A percentile compares a stretch with the other conserved stretches of the same genome.
These are phyloP conservation scores for Antheraea mylitta DNA, from an alignment of 1,140 invertebrate species.

Conservation along the genomic window DNA sequence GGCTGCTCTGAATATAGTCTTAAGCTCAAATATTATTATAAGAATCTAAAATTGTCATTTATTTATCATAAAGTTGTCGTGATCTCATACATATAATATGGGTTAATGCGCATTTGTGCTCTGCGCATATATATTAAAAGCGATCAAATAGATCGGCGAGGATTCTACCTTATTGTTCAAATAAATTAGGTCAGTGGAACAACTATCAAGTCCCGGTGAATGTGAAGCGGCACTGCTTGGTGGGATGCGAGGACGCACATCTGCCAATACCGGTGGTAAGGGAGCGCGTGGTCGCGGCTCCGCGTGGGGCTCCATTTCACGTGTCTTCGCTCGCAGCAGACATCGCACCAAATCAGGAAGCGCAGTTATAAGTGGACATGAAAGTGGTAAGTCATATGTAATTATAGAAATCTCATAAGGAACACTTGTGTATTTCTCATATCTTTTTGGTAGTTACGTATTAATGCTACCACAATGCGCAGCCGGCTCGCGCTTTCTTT, in stretches of 20 bases:
- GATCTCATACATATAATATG: too few species aligned
- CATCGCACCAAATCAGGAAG: constrained; percentile 86
- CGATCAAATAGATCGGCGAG: too few species aligned
- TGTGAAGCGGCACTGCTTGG: constrained; percentile 74
- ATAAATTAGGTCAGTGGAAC: constrained; percentile 85
- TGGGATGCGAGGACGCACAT: constrained; percentile 53
- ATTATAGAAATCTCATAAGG: neutral
- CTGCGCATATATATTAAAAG: too few species aligned
- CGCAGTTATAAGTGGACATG: constrained; percentile 61
- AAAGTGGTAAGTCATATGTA: constrained; percentile 47
- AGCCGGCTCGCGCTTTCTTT: too few species aligned
- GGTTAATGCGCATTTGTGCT: too few species aligned
- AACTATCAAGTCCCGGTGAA: constrained; percentile 83
- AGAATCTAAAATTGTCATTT: too few species aligned
- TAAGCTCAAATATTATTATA: too few species aligned
- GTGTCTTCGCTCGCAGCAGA: constrained; percentile 91
- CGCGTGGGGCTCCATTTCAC: constrained; percentile 89
- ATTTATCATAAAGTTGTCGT: too few species aligned
- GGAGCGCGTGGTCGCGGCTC: constrained; percentile 80
- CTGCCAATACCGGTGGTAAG: constrained; percentile 47
- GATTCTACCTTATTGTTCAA: too few species aligned
- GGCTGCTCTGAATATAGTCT: too few species aligned
- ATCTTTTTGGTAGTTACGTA: too few species aligned
- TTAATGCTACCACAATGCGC: too few species aligned
- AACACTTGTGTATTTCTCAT: neutral